phyloP scores from a whole-genome alignment of 2,888 invertebrate species.

The Acleris literana region DNA sequence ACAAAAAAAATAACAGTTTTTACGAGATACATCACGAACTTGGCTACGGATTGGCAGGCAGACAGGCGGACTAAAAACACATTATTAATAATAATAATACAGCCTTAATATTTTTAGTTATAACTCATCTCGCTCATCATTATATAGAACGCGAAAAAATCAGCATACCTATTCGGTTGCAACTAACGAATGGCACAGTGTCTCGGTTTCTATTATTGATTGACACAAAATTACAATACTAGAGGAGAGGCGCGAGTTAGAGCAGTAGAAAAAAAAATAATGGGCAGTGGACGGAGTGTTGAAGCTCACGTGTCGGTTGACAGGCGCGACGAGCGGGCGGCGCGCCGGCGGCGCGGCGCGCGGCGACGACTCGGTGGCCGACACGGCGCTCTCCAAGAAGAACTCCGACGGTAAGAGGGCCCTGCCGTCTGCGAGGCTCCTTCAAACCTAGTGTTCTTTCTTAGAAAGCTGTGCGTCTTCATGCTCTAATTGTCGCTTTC shows the following conservation, averaged over 20 bases:
- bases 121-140: neutral
- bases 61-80: constrained; percentile 52
- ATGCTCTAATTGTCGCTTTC: constrained; percentile 70
- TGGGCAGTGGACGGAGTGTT: constrained; percentile 50
- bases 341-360: constrained; percentile 86
- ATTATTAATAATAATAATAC: constrained; percentile 44
- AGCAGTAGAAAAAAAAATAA: constrained; percentile 18
- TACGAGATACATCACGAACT: neutral
- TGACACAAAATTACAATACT: constrained; percentile 1
- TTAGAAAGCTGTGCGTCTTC: constrained; percentile 61
- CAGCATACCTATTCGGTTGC: too few relatives aligned
- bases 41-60: constrained; percentile 49
- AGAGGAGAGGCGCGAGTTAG: constrained; percentile 4
- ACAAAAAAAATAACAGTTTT: too few relatives aligned
- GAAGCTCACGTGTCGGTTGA: constrained; percentile 77
- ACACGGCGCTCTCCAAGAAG: constrained; percentile 91
- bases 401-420: constrained; percentile 91
- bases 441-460: constrained; percentile 51
- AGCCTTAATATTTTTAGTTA: constrained; percentile 7
- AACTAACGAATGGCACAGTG: neutral
- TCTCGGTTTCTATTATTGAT: neutral
- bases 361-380: constrained; percentile 92
- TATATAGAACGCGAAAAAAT: neutral
- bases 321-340: constrained; percentile 76
- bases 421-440: constrained; percentile 45